Evolutionary conservation across 1,140 invertebrate species (phyloP).

Genomic region (Plutomurus gul): DNA sequence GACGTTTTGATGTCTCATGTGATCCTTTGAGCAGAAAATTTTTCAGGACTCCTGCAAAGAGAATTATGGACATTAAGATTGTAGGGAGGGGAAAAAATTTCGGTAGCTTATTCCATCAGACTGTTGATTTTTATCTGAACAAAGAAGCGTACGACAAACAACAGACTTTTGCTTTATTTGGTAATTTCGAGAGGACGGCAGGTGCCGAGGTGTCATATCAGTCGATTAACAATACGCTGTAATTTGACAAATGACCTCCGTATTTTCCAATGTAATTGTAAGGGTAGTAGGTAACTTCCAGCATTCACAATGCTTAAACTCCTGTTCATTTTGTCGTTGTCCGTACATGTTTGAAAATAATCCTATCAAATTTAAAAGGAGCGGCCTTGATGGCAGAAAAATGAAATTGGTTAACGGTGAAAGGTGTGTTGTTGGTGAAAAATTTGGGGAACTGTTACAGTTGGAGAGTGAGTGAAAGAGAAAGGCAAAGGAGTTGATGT

Average conservation of each 20-base stretch:
- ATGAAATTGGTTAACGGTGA: too few species aligned
- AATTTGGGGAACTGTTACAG: not conserved
- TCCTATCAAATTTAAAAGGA: not conserved
- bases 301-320: not conserved
- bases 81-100: not conserved
- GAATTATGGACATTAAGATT: constrained; percentile 13
- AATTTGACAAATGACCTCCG: not conserved
- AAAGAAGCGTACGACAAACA: not conserved
- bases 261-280: too few species aligned
- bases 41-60: constrained; percentile 1
- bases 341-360: not conserved
- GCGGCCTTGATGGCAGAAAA: too few species aligned
- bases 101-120: not conserved
- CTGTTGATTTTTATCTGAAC: not conserved
- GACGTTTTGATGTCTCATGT: not conserved
- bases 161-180: not conserved
- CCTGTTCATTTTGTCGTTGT: not conserved
- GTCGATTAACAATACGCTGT: not conserved
- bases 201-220: constrained; percentile 18
- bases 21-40: not conserved
- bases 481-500: constrained; percentile 13
- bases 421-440: constrained; percentile 2
- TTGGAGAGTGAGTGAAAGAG: constrained; percentile 11
- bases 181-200: not conserved
- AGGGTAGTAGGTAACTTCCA: not conserved